Evolutionary conservation across 2,113 vertebrate species (phyloP).

Genomic region (Zingel zingel): DNA sequence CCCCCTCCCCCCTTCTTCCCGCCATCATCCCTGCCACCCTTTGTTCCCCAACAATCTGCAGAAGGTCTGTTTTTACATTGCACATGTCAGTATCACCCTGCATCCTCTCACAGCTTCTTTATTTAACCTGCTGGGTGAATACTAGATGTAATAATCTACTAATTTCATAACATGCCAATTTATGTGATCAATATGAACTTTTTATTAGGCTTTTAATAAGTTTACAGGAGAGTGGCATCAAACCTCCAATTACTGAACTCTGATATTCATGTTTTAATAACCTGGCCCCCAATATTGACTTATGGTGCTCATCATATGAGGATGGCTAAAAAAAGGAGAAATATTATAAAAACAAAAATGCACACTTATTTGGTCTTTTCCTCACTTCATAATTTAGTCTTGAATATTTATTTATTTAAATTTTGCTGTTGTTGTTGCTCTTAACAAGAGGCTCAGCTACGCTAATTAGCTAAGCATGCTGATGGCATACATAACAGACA

Average conservation of each 20-base stretch:
- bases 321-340: not conserved
- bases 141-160: slow-evolving; percentile 3
- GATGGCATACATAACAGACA: not conserved
- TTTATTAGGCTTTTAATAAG: slow-evolving; percentile 26
- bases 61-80: slow-evolving; percentile 5
- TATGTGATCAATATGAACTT: not conserved
- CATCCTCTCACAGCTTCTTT: not conserved
- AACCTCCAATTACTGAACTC: slow-evolving; percentile 10
- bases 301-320: not conserved
- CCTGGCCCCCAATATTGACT: not conserved
- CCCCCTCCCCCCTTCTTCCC: not conserved
- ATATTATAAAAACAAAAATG: not conserved
- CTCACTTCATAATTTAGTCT: not conserved
- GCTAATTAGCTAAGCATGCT: not conserved
- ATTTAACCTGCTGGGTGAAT: slow-evolving; percentile 4
- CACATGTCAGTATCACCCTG: slow-evolving; percentile 2
- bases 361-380: not conserved
- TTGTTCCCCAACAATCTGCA: slow-evolving; percentile 36
- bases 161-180: not conserved
- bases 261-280: slow-evolving; percentile 31
- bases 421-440: not conserved
- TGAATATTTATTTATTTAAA: not conserved
- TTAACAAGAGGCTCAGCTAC: not conserved
- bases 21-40: slow-evolving; percentile 19
- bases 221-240: not conserved